Conservation (phyloP, 2,113 vertebrate genomes). For the Pollimyrus isidori region DNA sequence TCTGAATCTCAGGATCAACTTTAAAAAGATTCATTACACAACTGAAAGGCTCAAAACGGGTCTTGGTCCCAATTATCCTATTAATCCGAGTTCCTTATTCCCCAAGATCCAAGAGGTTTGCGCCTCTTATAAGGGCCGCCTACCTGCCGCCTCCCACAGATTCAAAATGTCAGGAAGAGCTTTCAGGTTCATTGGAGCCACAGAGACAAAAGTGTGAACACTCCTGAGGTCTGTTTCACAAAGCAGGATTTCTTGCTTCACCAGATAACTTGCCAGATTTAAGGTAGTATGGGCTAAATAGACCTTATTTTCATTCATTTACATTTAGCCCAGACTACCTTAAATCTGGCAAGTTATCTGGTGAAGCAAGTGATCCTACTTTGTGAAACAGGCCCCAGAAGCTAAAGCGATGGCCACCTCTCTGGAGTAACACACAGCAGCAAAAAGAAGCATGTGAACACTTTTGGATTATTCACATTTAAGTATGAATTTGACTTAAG, state of each 20-base stretch:
- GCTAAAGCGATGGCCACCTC: neutral
- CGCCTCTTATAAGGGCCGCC: neutral
- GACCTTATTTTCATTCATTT: no score
- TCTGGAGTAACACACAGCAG: neutral
- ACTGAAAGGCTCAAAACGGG: neutral
- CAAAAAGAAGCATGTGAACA: neutral
- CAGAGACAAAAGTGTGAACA: neutral
- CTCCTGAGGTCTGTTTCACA: no score
- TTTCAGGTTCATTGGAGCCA: neutral
- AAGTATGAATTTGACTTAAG: neutral
- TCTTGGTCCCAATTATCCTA: neutral
- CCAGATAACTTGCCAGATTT: no score
- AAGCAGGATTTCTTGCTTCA: no score
- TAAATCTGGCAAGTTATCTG: no score
- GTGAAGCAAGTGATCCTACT: no score
- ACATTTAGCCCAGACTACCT: no score
- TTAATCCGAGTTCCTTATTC: neutral
- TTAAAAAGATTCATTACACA: neutral
- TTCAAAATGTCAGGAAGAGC: neutral
- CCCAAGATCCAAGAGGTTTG: neutral
- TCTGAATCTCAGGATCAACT: neutral
- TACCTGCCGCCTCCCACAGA: neutral
- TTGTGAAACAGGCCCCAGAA: no score
- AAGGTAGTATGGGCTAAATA: no score
- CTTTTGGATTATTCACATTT: neutral